Evolutionary conservation across 92 coral and sea anemone species (phyloP), one percentile per base, ranked within the genome.

Genomic region (Micromussa lordhowensis): DNA sequence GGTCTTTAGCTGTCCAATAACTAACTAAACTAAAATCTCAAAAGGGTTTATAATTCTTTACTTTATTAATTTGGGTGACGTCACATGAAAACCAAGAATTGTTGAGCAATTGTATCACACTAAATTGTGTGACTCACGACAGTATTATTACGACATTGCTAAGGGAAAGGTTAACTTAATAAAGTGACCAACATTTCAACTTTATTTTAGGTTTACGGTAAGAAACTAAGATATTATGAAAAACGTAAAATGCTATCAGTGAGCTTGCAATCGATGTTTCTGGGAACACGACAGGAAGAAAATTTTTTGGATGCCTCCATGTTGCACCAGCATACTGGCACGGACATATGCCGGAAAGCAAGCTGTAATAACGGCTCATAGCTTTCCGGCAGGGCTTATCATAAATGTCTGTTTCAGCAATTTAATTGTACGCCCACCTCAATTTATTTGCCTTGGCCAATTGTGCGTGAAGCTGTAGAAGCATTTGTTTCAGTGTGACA

Each of bases 241-340:
- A 19, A 66, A 10, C 5, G 0, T 7, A 26, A 66, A 26, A 66
- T n/a, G 24, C n/a, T 8, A 66, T 8, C 10, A 4, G 68, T 24
- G 22, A 22, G 11, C 26, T 61, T 61, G 28, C 10, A 3, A 0
- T 26, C 34, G 32, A 14, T 5, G 13, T 24, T 66, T 66, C 71
- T 66, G 71, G 32, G n/a, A 66, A 66, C 71, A 14, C 71, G 34
- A 66, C 71, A 28, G 71, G 71, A 66, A 66, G 71, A 66, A 28
- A 66, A 66, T 66, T 4, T 28, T 66, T 66, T 26, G 34, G 4
- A 26, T 66, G 18, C 32, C 71, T 66, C 30, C 26, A 61, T 61
- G 30, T 24, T 61, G 29, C 28, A 5, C 30, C 29, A 24, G 29
- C 68, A 66, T 24, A 0, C 71, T 66, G 16, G 10, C 71, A 66